phyloP scores from a whole-genome alignment of 2,888 invertebrate genomes.

The Epistrophe eligans region DNA sequence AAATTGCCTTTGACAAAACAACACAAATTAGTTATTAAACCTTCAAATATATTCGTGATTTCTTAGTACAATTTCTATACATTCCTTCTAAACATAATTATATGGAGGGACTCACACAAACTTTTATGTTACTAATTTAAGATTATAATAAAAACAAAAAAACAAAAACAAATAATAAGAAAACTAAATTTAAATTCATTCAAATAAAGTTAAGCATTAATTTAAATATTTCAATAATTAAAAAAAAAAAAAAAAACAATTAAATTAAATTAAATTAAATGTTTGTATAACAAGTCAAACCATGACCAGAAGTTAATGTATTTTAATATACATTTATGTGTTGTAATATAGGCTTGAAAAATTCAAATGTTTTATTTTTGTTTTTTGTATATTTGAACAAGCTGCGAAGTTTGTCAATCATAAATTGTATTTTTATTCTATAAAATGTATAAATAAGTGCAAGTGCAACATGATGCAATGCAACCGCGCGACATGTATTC shows the following conservation, averaged over 20 bases:
- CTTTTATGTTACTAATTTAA: slow-evolving; percentile 32
- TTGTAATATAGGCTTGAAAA: slow-evolving; percentile 19
- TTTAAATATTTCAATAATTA: slow-evolving; percentile 33
- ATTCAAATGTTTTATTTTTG: slow-evolving; percentile 52
- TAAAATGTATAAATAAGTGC: slow-evolving; percentile 18
- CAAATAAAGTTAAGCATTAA: slow-evolving; percentile 48
- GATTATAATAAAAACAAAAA: slow-evolving; percentile 29
- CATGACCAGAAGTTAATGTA: slow-evolving; percentile 79
- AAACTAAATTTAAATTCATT: slow-evolving; percentile 6
- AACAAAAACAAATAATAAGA: not conserved
- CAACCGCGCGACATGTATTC: slow-evolving; percentile 10
- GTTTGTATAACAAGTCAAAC: slow-evolving; percentile 78
- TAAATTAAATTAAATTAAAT: slow-evolving; percentile 19
- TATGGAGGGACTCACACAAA: slow-evolving; percentile 52
- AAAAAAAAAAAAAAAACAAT: not conserved
- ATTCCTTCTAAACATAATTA: slow-evolving; percentile 32
- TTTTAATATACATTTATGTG: slow-evolving; percentile 41
- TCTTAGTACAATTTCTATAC: slow-evolving; percentile 43
- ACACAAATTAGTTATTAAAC: slow-evolving; percentile 63
- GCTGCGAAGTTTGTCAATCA: slow-evolving; percentile 22
- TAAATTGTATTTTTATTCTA: slow-evolving; percentile 20
- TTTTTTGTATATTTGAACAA: slow-evolving; percentile 15
- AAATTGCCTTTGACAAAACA: slow-evolving; percentile 67
- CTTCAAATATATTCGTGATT: slow-evolving; percentile 20
- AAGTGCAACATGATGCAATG: slow-evolving; percentile 38